phyloP scores from a whole-genome alignment of 2,888 invertebrate species.

The Protonemura montana region DNA sequence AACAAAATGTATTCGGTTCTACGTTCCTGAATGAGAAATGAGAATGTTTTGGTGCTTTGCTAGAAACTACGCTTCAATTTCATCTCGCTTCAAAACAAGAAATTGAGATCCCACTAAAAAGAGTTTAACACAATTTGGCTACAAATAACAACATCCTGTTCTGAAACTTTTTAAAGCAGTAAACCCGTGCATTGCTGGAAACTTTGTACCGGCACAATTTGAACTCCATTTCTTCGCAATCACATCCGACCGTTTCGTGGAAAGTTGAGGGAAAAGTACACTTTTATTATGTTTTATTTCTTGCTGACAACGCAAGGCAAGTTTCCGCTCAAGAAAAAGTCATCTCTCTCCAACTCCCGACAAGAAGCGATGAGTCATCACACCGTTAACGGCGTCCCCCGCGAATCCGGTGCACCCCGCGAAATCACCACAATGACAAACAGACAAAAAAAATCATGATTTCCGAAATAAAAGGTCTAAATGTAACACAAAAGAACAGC shows the following conservation, averaged over 20 bases:
- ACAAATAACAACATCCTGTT: too few relatives aligned
- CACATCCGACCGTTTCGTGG: not conserved
- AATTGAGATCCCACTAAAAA: too few relatives aligned
- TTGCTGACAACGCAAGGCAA: not conserved
- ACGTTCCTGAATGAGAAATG: not conserved
- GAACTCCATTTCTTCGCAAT: not conserved
- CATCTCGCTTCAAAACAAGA: too few relatives aligned
- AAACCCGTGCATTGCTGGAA: too few relatives aligned
- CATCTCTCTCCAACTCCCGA: not conserved
- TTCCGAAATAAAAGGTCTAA: not conserved
- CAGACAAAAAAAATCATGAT: not conserved
- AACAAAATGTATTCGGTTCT: not conserved
- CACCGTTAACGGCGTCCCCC: not conserved
- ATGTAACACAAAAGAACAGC: not conserved
- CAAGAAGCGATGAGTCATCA: not conserved
- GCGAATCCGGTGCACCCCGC: too few relatives aligned
- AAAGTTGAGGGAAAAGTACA: not conserved
- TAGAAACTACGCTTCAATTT: too few relatives aligned
- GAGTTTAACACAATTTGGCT: too few relatives aligned
- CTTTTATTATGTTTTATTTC: slow-evolving; percentile 7
- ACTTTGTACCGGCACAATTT: too few relatives aligned
- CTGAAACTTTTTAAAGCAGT: too few relatives aligned
- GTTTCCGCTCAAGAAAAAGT: not conserved
- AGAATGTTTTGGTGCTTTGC: not conserved
- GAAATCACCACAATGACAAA: not conserved